These are phyloP conservation scores for Tragelaphus buxtoni DNA, from an alignment of 2,113 vertebrate genomes.

Conservation along the genomic window DNA sequence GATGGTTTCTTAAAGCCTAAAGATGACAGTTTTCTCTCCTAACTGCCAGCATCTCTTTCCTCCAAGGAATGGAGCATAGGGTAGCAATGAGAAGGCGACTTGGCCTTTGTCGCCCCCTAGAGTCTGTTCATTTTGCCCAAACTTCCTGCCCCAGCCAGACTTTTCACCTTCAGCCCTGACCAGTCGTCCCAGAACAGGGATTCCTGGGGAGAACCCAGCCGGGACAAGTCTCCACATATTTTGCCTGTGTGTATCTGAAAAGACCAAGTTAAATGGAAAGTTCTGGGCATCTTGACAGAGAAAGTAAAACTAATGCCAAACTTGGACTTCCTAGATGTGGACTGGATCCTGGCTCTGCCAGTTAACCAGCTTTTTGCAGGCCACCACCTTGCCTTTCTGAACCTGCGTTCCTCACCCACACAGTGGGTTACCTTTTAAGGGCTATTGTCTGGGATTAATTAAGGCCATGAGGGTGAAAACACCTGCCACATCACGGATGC, in stretches of 20 bases:
- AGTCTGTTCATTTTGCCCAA: conserved; percentile 41
- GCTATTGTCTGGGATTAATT: not conserved
- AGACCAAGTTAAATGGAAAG: conserved; percentile 15
- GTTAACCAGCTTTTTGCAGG: not conserved
- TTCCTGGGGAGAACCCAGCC: not conserved
- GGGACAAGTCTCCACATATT: not conserved
- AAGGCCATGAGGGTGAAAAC: not conserved
- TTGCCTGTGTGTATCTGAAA: not conserved
- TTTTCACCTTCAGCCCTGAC: not conserved
- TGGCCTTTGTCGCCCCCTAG: conserved; percentile 46
- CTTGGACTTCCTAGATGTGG: not conserved
- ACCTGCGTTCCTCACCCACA: not conserved
- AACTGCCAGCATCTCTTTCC: not conserved
- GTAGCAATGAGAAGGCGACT: not conserved
- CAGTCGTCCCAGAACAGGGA: not conserved
- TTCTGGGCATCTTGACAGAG: conserved; percentile 7
- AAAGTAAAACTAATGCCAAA: not conserved
- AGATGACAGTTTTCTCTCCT: not conserved
- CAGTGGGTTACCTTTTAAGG: not conserved
- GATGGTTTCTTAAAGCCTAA: not conserved
- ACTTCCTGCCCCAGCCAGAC: conserved; percentile 9
- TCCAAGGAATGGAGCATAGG: not conserved
- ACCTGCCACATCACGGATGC: not conserved
- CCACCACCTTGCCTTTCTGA: not conserved
- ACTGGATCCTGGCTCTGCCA: not conserved